These are phyloP conservation scores for Poeciliopsis prolifica DNA, from an alignment of 2,113 vertebrate species.

Conservation along the genomic window DNA sequence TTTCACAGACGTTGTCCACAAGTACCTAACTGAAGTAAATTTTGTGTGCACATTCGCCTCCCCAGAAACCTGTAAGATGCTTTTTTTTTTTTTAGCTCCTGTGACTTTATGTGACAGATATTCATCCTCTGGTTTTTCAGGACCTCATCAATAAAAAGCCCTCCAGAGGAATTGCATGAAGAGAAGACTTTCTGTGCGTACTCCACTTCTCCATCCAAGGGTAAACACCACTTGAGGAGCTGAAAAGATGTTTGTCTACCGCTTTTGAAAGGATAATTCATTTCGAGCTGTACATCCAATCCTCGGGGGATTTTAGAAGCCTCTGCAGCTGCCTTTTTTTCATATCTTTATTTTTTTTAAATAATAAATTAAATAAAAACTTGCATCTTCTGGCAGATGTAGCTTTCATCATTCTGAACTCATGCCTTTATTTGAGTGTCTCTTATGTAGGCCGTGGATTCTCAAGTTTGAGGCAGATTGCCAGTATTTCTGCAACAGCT, in stretches of 20 bases:
- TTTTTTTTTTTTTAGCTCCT: neutral
- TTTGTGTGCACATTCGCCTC: neutral
- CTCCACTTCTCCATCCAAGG: neutral
- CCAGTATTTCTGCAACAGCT: neutral
- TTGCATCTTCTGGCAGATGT: neutral
- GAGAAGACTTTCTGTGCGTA: slow-evolving; percentile 14
- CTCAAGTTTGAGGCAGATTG: neutral
- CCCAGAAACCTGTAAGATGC: neutral
- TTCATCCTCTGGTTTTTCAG: neutral
- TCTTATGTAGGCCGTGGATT: neutral
- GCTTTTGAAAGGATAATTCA: slow-evolving; percentile 1
- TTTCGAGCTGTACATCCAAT: neutral
- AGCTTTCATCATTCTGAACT: neutral
- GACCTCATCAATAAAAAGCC: slow-evolving; percentile 5
- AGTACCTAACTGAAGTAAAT: too few relatives aligned
- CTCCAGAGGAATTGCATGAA: neutral
- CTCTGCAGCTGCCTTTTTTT: neutral
- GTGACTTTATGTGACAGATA: neutral
- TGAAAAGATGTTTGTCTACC: slow-evolving; percentile 38
- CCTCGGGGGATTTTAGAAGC: neutral
- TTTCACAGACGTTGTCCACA: too few relatives aligned
- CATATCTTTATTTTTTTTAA: neutral
- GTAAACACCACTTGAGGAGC: slow-evolving; percentile 1
- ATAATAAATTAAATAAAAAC: neutral
- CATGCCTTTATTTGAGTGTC: neutral